Evolutionary conservation across 2,113 vertebrate genomes (phyloP).

Genomic region (Fregata magnificens): DNA sequence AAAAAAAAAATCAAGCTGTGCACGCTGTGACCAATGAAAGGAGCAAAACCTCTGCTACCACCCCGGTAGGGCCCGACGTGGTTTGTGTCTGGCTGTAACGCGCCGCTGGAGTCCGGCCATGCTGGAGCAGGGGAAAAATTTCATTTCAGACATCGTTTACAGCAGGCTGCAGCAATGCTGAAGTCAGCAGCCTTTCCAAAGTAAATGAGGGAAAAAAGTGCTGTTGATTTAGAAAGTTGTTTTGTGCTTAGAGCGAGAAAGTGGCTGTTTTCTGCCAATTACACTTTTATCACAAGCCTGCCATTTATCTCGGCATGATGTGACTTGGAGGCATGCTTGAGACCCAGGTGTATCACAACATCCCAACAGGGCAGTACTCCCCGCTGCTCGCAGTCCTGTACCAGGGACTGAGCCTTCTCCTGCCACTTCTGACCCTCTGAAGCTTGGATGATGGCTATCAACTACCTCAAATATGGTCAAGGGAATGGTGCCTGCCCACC

Average conservation of each 20-base stretch:
- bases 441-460: not conserved
- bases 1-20: too few relatives aligned
- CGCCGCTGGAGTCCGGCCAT: accelerated
- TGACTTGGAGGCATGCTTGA: not conserved
- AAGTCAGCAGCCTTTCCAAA: not conserved
- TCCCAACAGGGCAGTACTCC: not conserved
- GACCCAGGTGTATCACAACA: not conserved
- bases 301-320: not conserved
- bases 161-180: not conserved
- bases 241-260: not conserved
- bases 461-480: too few relatives aligned
- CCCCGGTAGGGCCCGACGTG: accelerated
- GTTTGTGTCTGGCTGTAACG: not conserved
- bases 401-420: not conserved
- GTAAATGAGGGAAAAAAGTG: not conserved
- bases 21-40: not conserved
- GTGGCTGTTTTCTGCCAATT: not conserved
- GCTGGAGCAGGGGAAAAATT: not conserved
- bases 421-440: too few relatives aligned
- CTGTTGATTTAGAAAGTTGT: not conserved
- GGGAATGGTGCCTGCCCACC: not conserved
- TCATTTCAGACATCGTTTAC: not conserved
- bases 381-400: accelerated
- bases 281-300: not conserved
- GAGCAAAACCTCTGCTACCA: not conserved